phyloP scores from a whole-genome alignment of 2,888 invertebrate species.

The Drosophila cognata region DNA sequence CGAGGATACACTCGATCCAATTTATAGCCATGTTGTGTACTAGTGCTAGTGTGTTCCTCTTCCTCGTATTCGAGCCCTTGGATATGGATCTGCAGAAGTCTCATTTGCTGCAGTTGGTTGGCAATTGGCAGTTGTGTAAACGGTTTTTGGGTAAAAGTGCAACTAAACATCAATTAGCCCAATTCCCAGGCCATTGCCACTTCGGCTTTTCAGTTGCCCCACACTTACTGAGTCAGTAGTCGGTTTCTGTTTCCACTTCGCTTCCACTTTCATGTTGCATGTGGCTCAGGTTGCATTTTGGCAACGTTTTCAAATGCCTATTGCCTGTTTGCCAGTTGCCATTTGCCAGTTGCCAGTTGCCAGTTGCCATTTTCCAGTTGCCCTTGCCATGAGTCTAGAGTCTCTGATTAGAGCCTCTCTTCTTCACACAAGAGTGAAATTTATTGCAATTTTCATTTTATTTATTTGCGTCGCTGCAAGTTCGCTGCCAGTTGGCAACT shows the following conservation, averaged over 20 bases:
- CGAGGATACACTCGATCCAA: conserved; percentile 18
- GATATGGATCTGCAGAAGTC: conserved; percentile 52
- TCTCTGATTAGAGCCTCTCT: conserved; percentile 74
- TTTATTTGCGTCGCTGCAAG: conserved; percentile 50
- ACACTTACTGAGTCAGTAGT: conserved; percentile 28
- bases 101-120: conserved; percentile 31
- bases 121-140: conserved; percentile 65
- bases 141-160: conserved; percentile 84
- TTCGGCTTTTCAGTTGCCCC: conserved; percentile 44
- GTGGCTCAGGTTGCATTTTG: conserved; percentile 74
- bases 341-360: conserved; percentile 30
- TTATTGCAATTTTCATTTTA: conserved; percentile 77
- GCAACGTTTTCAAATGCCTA: conserved; percentile 55
- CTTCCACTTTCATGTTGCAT: conserved; percentile 75
- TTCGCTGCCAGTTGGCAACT: conserved; percentile 9
- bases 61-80: conserved; percentile 15
- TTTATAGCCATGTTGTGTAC: conserved; percentile 51
- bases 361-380: conserved; percentile 38
- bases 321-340: conserved; percentile 32
- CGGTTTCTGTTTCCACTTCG: conserved; percentile 62
- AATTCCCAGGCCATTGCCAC: conserved; percentile 82
- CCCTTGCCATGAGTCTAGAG: conserved; percentile 55
- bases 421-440: conserved; percentile 78
- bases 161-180: conserved; percentile 84
- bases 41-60: conserved; percentile 18